Conservation (phyloP, 2,113 vertebrate genomes). For the Proteles cristata region DNA sequence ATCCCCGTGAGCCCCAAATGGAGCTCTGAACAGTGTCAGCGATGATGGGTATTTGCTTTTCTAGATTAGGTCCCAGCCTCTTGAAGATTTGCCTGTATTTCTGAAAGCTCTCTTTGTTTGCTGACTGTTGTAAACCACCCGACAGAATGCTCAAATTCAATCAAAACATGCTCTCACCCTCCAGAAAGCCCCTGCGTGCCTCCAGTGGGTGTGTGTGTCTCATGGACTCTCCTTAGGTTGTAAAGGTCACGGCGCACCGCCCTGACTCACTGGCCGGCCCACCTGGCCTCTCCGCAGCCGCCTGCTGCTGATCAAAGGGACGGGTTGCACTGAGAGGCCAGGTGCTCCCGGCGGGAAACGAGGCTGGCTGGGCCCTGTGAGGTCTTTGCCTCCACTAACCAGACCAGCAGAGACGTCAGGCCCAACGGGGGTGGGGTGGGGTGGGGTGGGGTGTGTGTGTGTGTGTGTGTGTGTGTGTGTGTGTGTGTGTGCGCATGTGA, state of each 20-base stretch:
- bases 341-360: background rate
- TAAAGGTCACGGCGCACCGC: rapidly evolving
- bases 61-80: background rate
- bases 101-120: slow-evolving; percentile 55
- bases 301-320: background rate
- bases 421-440: too few species aligned
- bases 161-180: background rate
- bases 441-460: too few species aligned
- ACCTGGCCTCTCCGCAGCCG: background rate
- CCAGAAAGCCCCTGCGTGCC: slow-evolving; percentile 38
- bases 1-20: rapidly evolving
- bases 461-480: background rate
- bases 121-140: slow-evolving; percentile 51
- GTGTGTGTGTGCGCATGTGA: background rate
- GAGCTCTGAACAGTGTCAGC: background rate
- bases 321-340: background rate
- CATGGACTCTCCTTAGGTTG: background rate
- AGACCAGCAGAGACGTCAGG: background rate
- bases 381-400: background rate
- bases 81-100: background rate
- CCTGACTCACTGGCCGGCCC: rapidly evolving
- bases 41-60: background rate
- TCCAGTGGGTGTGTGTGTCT: background rate
- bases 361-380: background rate
- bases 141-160: slow-evolving; percentile 53